Evolutionary conservation across 2,113 vertebrate genomes (phyloP).

Genomic region (Mionectes macconnelli): DNA sequence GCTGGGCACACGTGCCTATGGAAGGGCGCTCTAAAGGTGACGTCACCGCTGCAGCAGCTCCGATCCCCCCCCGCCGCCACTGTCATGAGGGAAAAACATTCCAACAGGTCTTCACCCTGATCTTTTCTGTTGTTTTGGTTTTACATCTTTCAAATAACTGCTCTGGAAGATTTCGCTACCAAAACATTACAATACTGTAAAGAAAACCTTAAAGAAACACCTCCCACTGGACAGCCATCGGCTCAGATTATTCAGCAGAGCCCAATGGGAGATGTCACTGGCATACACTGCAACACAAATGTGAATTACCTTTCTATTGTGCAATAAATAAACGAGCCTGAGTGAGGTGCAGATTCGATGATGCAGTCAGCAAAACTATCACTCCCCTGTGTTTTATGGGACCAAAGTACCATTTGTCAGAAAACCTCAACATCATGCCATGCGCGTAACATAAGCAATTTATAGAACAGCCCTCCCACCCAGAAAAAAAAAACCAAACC

Average conservation of each 20-base stretch:
- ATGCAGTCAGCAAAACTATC: background rate
- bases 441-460: background rate
- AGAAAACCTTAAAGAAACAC: background rate
- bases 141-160: background rate
- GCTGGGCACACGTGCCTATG: background rate
- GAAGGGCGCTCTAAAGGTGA: background rate
- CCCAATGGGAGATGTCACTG: background rate
- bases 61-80: fast-evolving
- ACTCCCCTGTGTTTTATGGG: background rate
- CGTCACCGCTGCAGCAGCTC: background rate
- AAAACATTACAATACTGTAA: background rate
- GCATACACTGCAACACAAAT: background rate
- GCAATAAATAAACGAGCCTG: background rate
- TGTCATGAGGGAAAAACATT: fast-evolving
- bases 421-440: background rate
- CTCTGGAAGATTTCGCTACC: background rate
- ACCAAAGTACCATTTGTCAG: background rate
- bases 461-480: background rate
- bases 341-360: background rate
- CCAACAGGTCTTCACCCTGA: background rate
- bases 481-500: background rate
- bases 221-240: background rate
- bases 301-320: background rate
- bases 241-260: background rate
- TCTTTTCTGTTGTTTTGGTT: too few species aligned